Base-by-base conservation (phyloP, 2,113 vertebrate genomes). In the Podarcis raffonei region DNA sequence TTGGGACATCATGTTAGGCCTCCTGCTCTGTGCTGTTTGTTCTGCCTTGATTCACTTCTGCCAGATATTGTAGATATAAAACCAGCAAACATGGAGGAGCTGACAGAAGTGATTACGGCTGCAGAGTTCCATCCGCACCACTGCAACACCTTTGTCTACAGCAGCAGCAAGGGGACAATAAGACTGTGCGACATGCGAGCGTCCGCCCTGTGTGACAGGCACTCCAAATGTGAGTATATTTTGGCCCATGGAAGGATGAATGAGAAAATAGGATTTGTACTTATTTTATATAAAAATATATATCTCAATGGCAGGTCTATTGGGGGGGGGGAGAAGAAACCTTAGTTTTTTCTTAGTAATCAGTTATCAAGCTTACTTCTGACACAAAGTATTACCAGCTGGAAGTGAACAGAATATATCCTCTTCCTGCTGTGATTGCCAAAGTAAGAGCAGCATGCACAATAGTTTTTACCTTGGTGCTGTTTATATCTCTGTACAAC, bases 41-140 rank as follows among this genome's bases (percentile, higher is more conserved):
- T 48, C 81, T 57, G 96, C 97, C 98, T 98, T 99, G 96, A 99
- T 95, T 57, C 23, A 0, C n/a, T 88, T 27, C 93, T 80, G 94
- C 94, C 97, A 99, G 98, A 99, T 95, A 99, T 99, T 2, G 98
- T 99, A 68, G 98, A 99, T 96, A 99, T 99, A 90, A 99, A 99
- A 86, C 98, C 98, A 0, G 97, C 98, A 95, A 99, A 99, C 97
- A 99, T 99, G 98, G 98, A 99, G 96, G 98, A 99, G 95, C 97
- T 99, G 96, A 99, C 98, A 0, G 98, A 99, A 93, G 98, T 99
- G 95, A 99, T 99, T 96, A 99, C 98, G 0, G 98, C 98, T 0
- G 98, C 98, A 0, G 98, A 99, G 95, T 99, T 99, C 91, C 98
- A 99, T 91, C 98, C 98, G 0, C 98, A 98, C 92, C 98, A 99